Conservation (phyloP, 2,797 vertebrate genomes). For the Selene dorsalis region DNA sequence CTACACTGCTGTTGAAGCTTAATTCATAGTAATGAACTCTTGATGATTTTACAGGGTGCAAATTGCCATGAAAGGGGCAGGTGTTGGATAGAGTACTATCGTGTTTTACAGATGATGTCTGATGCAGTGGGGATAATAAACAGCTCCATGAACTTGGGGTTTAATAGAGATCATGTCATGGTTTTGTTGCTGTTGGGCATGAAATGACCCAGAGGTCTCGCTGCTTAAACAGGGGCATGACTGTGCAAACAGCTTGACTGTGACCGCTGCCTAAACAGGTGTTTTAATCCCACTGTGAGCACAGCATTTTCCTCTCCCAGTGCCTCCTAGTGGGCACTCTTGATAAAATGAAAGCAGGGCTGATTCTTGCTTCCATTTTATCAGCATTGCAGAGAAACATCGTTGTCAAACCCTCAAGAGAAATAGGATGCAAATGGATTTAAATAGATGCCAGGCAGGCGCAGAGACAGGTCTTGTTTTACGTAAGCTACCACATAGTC, state of each 20-base stretch:
- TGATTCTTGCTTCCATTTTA: too few relatives aligned
- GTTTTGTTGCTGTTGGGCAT: slow-evolving; percentile 47
- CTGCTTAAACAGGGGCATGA: slow-evolving; percentile 51
- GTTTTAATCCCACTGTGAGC: slow-evolving; percentile 46
- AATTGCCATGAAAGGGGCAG: slow-evolving; percentile 73
- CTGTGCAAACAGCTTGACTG: slow-evolving; percentile 50
- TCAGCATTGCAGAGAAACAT: slow-evolving; percentile 50
- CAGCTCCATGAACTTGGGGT: slow-evolving; percentile 49
- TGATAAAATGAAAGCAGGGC: slow-evolving; percentile 17
- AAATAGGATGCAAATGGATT: slow-evolving; percentile 43
- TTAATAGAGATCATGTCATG: slow-evolving; percentile 63
- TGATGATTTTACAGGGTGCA: slow-evolving; percentile 71
- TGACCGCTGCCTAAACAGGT: slow-evolving; percentile 38
- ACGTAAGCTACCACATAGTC: slow-evolving; percentile 33
- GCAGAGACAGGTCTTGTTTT: slow-evolving; percentile 28
- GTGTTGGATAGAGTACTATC: slow-evolving; percentile 66
- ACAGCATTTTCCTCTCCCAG: slow-evolving; percentile 25
- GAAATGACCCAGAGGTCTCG: slow-evolving; percentile 54
- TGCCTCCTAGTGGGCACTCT: slow-evolving; percentile 74
- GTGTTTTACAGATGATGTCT: slow-evolving; percentile 63
- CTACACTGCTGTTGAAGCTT: slow-evolving; percentile 58
- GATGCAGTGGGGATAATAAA: slow-evolving; percentile 66
- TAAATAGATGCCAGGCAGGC: slow-evolving; percentile 25
- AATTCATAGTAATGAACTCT: slow-evolving; percentile 78
- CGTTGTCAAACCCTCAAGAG: slow-evolving; percentile 18